Evolutionary conservation across 2,113 vertebrate species (phyloP), one percentile per base, ranked within the genome.

Genomic region (Tiliqua scincoides): DNA sequence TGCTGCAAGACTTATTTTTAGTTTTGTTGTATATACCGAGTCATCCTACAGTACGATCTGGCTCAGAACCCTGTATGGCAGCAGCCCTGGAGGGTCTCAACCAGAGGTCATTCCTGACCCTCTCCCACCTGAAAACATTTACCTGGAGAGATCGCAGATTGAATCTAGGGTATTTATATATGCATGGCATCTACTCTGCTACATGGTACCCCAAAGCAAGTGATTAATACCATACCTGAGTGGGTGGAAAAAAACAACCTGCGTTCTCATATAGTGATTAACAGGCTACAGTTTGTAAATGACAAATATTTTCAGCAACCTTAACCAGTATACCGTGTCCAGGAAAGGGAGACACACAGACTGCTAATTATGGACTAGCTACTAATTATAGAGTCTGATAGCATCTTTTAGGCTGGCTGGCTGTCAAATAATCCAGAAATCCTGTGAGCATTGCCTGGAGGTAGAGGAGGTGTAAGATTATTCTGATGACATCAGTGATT

Each of bases 301-400:
- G 37, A 20, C 65, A 20, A 25, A 20, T 54, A 18, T n/a, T 77
- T 86, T 80, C 35, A 74, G 7, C 57, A 61, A 20, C 40, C 15
- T 25, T 91, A 72, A 68, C 57, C 18, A 61, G 82, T 59, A 74
- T 40, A 82, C 65, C 74, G 10, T 81, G 40, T 86, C 72, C 76
- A 80, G 40, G 52, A 65, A 77, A 76, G 74, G 59, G 52, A 79
- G 88, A 12, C 83, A 10, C 32, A 84, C n/a, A 79, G 81, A 25
- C 52, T 76, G 59, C 83, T 88, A 40, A 76, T 75, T 74, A 88
- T 79, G 48, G 82, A 79, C 52, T 15, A 21, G 32, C 21, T 84
- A 70, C 15, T 83, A 89, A 91, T 85, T 18, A 63, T 0, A 7
- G 87, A 54, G 79, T 40, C 52, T 75, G 71, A 63, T 65, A 30